phyloP scores from a whole-genome alignment of 1,140 invertebrate genomes.

The Hirudo medicinalis region DNA sequence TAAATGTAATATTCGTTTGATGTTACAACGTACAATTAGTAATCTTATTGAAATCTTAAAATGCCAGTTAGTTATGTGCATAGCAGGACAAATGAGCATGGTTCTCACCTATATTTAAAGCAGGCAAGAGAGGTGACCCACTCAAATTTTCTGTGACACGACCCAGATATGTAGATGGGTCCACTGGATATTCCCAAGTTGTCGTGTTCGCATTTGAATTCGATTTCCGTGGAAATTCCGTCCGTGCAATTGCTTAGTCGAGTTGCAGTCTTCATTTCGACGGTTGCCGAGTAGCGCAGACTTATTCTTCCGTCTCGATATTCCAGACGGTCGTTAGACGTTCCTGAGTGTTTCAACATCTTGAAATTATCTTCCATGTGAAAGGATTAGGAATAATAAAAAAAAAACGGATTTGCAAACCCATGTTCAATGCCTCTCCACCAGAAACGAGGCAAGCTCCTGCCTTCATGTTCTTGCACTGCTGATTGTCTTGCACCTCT shows the following conservation, averaged over 20 bases:
- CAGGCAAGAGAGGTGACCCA: slow-evolving; percentile 4
- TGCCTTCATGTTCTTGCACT: not conserved
- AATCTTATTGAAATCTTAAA: too few relatives aligned
- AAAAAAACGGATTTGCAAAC: not conserved
- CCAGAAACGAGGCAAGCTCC: not conserved
- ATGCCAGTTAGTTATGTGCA: not conserved
- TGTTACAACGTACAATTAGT: too few relatives aligned
- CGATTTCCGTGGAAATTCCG: not conserved
- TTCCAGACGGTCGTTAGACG: not conserved
- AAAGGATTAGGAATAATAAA: not conserved
- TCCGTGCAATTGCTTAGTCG: not conserved
- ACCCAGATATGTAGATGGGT: not conserved
- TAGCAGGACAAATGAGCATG: not conserved
- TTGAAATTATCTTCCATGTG: not conserved
- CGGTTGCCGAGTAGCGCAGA: not conserved
- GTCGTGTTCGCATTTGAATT: not conserved
- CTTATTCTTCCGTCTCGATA: not conserved
- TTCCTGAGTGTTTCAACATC: not conserved
- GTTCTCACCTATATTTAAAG: not conserved
- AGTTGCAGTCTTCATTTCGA: not conserved
- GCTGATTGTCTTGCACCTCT: not conserved
- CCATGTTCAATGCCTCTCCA: not conserved
- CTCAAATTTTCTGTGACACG: not conserved
- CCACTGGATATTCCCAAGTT: not conserved
- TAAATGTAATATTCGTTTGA: too few relatives aligned